These are phyloP conservation scores for Pachymerium ferrugineum DNA, from an alignment of 2,888 invertebrate genomes.

Conservation along the genomic window DNA sequence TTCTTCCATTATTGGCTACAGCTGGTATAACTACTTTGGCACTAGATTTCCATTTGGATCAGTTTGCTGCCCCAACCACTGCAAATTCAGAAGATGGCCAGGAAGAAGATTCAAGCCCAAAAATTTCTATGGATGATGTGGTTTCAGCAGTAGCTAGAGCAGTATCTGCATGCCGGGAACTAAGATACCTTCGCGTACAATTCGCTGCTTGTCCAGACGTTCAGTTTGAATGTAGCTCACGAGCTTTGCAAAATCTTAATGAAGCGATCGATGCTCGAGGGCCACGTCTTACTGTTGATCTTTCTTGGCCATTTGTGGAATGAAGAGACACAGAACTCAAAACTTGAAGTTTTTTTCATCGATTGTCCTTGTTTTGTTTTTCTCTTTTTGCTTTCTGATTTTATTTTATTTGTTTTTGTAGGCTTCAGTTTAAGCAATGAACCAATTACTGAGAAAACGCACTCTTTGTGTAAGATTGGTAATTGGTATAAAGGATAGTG, in stretches of 20 bases:
- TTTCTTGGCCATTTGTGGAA: conserved; percentile 31
- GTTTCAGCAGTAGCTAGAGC: conserved; percentile 26
- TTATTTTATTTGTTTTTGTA: not conserved
- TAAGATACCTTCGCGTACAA: conserved; percentile 28
- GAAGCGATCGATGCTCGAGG: conserved; percentile 30
- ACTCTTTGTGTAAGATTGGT: no score
- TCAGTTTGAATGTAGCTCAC: conserved; percentile 31
- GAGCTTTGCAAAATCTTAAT: conserved; percentile 18
- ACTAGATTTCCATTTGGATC: conserved; percentile 29
- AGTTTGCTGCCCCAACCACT: conserved; percentile 9
- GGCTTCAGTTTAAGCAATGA: no score
- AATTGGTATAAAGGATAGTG: no score
- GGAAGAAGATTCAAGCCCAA: not conserved
- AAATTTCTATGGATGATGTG: conserved; percentile 29
- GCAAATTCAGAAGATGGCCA: not conserved
- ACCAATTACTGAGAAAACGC: no score
- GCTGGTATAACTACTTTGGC: conserved; percentile 29
- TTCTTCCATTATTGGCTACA: conserved; percentile 4
- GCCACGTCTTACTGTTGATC: conserved; percentile 28
- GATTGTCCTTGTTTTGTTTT: not conserved
- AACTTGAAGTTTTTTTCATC: not conserved
- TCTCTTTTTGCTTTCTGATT: not conserved
- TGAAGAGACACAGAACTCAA: conserved; percentile 12
- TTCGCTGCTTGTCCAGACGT: conserved; percentile 30
- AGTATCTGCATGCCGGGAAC: conserved; percentile 5